Conservation (phyloP, 2,888 invertebrate species). For the Cynaeus angustus region DNA sequence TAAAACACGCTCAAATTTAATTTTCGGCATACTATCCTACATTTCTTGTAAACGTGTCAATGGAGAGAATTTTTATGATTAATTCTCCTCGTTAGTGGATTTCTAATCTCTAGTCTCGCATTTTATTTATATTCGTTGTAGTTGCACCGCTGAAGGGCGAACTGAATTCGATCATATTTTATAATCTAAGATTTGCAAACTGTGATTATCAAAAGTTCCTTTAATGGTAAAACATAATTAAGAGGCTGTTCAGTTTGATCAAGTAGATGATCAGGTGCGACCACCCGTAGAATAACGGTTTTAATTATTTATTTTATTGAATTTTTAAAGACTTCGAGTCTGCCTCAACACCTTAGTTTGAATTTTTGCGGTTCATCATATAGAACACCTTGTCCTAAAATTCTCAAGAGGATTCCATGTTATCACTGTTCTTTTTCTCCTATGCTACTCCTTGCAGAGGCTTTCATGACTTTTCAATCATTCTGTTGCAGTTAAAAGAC, state of each 20-base stretch:
- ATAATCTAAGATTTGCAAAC: conserved; percentile 17
- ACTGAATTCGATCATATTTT: conserved; percentile 1
- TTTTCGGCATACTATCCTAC: too few species aligned
- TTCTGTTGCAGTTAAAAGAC: conserved; percentile 32
- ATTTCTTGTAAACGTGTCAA: too few species aligned
- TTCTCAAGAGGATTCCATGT: too few species aligned
- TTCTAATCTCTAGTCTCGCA: not conserved
- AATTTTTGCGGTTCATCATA: not conserved
- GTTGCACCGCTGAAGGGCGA: conserved; percentile 1
- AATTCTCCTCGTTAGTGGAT: not conserved
- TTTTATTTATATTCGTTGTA: not conserved
- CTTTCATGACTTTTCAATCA: conserved; percentile 31
- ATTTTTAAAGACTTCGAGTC: not conserved
- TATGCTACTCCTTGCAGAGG: not conserved
- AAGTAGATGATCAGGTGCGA: conserved; percentile 31
- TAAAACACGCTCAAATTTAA: too few species aligned
- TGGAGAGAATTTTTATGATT: not conserved
- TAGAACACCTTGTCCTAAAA: conserved; percentile 4
- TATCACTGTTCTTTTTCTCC: too few species aligned
- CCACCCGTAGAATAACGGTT: conserved; percentile 36
- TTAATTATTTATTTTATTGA: conserved; percentile 21
- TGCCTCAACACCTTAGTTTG: conserved; percentile 9
- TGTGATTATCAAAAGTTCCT: conserved; percentile 20
- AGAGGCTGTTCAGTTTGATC: conserved; percentile 31
- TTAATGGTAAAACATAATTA: conserved; percentile 32